Evolutionary conservation across 1,140 invertebrate species (phyloP).

Genomic region (Saxidomus purpurata): DNA sequence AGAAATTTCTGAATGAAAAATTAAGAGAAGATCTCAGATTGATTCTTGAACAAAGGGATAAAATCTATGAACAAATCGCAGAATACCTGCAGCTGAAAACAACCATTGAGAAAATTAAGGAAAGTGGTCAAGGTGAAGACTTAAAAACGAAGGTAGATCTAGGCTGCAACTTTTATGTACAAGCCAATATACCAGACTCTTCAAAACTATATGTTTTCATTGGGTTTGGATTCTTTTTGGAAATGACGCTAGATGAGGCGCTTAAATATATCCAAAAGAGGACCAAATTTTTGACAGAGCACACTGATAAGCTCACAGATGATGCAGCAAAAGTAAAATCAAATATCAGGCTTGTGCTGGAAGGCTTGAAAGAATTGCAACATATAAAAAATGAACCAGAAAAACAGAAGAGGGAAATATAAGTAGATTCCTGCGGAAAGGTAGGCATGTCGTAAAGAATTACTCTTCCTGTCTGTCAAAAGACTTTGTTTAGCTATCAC

Average conservation of each 20-base stretch:
- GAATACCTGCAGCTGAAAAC: constrained; percentile 91
- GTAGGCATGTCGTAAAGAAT: too few relatives aligned
- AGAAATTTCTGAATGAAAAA: constrained; percentile 82
- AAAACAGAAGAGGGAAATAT: neutral
- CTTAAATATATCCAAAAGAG: constrained; percentile 91
- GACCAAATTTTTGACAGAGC: constrained; percentile 89
- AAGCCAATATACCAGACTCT: constrained; percentile 88
- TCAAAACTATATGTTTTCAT: constrained; percentile 91
- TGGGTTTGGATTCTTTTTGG: constrained; percentile 92
- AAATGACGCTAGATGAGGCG: constrained; percentile 91
- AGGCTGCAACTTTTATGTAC: constrained; percentile 90
- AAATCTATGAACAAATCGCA: constrained; percentile 90
- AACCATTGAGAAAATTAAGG: constrained; percentile 82
- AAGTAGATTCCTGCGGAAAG: too few relatives aligned
- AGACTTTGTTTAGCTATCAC: too few relatives aligned
- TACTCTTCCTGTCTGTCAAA: too few relatives aligned
- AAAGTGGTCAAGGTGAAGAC: constrained; percentile 89
- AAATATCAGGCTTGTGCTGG: constrained; percentile 92
- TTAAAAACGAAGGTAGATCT: constrained; percentile 93
- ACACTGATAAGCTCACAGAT: constrained; percentile 88
- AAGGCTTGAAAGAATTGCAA: constrained; percentile 72
- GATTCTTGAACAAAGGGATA: constrained; percentile 89
- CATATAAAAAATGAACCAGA: constrained; percentile 33
- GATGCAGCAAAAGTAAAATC: constrained; percentile 91
- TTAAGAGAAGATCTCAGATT: constrained; percentile 87